A percentile compares a stretch with the other conserved stretches of the same genome.
Evolutionary conservation across 2,888 invertebrate genomes (phyloP).

Genomic region (Pteria penguin): DNA sequence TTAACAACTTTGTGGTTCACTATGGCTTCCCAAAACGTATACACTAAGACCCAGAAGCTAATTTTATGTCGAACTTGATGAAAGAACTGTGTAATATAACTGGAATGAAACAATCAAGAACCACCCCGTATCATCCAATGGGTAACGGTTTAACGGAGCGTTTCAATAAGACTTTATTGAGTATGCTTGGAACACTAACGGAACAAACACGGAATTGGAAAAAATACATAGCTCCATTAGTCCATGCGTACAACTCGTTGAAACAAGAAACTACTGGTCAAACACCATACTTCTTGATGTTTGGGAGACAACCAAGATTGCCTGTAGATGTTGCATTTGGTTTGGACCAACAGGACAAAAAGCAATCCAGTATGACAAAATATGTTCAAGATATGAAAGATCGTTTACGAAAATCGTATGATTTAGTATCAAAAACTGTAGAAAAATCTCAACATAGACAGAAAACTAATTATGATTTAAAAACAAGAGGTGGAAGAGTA

Average conservation of each 20-base stretch:
- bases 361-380: constrained; percentile 6
- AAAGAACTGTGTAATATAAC: constrained; percentile 20
- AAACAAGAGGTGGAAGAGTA: constrained; percentile 4
- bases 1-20: no score
- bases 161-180: constrained; percentile 4
- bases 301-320: constrained; percentile 14
- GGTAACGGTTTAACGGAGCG: constrained; percentile 21
- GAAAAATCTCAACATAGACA: constrained; percentile 9
- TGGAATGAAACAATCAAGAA: constrained; percentile 14
- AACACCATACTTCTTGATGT: constrained; percentile 23
- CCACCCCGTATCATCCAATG: constrained; percentile 19
- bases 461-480: constrained; percentile 26
- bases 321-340: constrained; percentile 26
- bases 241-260: constrained; percentile 13
- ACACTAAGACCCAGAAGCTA: constrained; percentile 26
- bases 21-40: constrained; percentile 15
- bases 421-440: constrained; percentile 1
- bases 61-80: no score
- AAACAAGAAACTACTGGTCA: constrained; percentile 20
- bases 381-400: constrained; percentile 17
- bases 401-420: background rate
- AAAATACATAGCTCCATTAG: constrained; percentile 3
- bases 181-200: constrained; percentile 13
- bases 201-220: constrained; percentile 9
- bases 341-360: background rate